These are phyloP conservation scores for Benitochromis conjunctus DNA, from an alignment of 2,113 vertebrate genomes.

Conservation along the genomic window DNA sequence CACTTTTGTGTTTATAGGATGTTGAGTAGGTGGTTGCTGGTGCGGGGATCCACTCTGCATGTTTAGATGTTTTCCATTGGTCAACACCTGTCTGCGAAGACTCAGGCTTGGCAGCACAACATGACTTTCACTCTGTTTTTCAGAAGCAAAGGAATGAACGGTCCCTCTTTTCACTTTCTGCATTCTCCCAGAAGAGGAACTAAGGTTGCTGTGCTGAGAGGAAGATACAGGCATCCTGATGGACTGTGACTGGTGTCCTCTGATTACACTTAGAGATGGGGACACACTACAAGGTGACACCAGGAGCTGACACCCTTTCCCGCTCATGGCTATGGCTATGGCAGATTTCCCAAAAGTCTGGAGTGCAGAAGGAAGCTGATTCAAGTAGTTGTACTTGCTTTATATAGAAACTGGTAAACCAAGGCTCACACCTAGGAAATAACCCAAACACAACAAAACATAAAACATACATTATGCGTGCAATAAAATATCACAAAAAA, in stretches of 20 bases:
- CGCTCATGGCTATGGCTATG: constrained; percentile 63
- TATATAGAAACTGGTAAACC: not conserved
- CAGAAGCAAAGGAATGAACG: not conserved
- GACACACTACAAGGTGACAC: constrained; percentile 64
- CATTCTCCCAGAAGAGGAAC: not conserved
- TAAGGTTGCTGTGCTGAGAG: constrained; percentile 2
- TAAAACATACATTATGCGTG: not conserved
- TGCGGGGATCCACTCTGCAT: constrained; percentile 5
- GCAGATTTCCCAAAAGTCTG: not conserved
- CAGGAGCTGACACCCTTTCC: constrained; percentile 71
- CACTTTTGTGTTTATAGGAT: not conserved
- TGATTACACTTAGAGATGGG: constrained; percentile 60
- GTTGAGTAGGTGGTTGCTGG: constrained; percentile 15
- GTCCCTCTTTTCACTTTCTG: constrained; percentile 1
- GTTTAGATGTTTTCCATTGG: constrained; percentile 52
- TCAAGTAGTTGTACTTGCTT: not conserved
- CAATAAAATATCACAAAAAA: not conserved
- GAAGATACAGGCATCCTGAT: constrained; percentile 58
- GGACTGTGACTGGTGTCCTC: constrained; percentile 61
- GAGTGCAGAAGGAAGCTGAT: not conserved
- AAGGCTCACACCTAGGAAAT: not conserved
- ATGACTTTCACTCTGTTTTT: constrained; percentile 21
- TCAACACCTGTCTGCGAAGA: constrained; percentile 68
- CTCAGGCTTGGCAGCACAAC: constrained; percentile 59
- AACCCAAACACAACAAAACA: not conserved